These are phyloP conservation scores for Diceros bicornis DNA, from an alignment of 2,797 vertebrate genomes.

Conservation along the genomic window DNA sequence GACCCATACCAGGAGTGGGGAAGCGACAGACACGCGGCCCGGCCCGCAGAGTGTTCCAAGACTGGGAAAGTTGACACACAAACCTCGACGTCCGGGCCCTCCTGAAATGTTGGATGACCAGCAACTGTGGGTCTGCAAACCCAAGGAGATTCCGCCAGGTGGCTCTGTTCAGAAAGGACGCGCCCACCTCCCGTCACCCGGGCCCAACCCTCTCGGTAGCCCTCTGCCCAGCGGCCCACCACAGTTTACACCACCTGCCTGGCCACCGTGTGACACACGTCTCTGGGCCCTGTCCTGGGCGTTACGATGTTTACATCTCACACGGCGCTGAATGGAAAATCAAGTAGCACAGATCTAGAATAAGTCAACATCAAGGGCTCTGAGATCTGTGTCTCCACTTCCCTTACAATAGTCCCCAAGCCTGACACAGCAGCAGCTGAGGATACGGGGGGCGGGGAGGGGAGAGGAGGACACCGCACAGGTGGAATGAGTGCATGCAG, in stretches of 20 bases:
- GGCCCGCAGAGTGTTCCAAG: neutral
- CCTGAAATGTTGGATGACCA: neutral
- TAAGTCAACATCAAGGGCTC: neutral
- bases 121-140: neutral
- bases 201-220: fast-evolving
- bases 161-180: fast-evolving
- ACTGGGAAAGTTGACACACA: neutral
- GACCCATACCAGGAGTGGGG: fast-evolving
- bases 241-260: neutral
- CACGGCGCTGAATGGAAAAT: neutral
- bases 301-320: neutral
- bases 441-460: fast-evolving
- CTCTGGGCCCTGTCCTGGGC: neutral
- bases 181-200: neutral
- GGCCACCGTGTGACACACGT: fast-evolving
- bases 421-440: neutral
- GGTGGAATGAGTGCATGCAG: fast-evolving
- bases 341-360: neutral
- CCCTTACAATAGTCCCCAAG: neutral
- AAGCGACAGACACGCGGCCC: neutral
- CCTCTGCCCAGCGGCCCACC: neutral
- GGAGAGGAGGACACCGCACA: fast-evolving
- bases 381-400: neutral
- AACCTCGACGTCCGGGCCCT: neutral
- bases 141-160: neutral